These are phyloP conservation scores for Callipepla squamata DNA, from an alignment of 2,113 vertebrate genomes.

Conservation along the genomic window DNA sequence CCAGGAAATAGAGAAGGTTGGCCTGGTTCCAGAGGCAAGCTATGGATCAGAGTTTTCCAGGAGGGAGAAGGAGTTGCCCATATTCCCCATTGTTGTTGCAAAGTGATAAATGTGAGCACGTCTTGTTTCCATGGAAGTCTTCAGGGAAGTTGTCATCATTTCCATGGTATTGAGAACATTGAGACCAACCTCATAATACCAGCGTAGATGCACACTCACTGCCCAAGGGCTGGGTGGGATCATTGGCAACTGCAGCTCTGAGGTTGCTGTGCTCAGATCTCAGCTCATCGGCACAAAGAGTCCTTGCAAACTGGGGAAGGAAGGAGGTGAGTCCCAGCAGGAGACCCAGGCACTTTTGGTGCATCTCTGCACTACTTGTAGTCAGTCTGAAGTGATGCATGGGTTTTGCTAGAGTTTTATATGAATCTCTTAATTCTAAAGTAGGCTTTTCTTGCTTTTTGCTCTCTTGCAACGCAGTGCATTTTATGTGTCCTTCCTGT, in stretches of 20 bases:
- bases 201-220: background rate
- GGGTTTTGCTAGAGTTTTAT: background rate
- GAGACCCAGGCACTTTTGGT: background rate
- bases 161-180: background rate
- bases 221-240: background rate
- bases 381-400: background rate
- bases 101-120: background rate
- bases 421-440: background rate
- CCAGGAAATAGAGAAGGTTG: background rate
- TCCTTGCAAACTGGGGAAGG: background rate
- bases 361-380: background rate
- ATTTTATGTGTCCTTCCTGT: background rate
- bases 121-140: background rate
- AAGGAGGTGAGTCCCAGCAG: background rate
- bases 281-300: background rate
- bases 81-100: background rate
- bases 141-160: background rate
- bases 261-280: rapidly evolving
- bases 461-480: background rate
- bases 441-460: background rate
- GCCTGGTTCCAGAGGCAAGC: background rate
- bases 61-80: background rate
- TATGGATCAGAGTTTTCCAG: background rate
- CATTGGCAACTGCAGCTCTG: background rate
- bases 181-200: background rate